Conservation (phyloP, 2,113 vertebrate genomes). For the Thalassoma bifasciatum region DNA sequence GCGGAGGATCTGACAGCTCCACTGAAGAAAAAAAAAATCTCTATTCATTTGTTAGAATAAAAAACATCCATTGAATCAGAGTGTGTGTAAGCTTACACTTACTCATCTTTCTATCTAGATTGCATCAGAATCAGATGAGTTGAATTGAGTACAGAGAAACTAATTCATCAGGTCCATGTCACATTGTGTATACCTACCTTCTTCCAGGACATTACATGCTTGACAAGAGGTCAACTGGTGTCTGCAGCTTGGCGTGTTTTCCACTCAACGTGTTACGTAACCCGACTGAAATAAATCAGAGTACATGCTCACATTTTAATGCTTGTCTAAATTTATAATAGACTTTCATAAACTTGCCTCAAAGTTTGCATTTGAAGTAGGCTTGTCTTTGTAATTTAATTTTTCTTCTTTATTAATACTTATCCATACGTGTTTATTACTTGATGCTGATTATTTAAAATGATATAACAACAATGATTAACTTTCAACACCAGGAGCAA, state of each 20-base stretch:
- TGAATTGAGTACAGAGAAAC: slow-evolving; percentile 14
- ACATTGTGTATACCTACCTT: neutral
- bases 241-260: neutral
- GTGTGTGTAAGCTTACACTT: slow-evolving; percentile 35
- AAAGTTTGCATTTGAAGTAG: too few species aligned
- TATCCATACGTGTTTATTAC: too few species aligned
- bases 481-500: too few species aligned
- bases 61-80: slow-evolving; percentile 40
- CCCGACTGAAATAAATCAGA: neutral
- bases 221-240: neutral
- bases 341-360: neutral
- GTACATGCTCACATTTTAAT: neutral
- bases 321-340: neutral
- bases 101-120: slow-evolving; percentile 45
- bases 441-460: too few species aligned
- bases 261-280: neutral
- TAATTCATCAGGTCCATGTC: neutral
- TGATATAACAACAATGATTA: too few species aligned
- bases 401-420: too few species aligned
- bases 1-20: slow-evolving; percentile 61
- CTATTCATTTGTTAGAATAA: slow-evolving; percentile 44
- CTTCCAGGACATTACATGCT: neutral
- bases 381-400: too few species aligned
- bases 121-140: slow-evolving; percentile 45
- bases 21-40: slow-evolving; percentile 43